Evolutionary conservation across 1,140 invertebrate genomes (phyloP).

Genomic region (Drosophila simulans): DNA sequence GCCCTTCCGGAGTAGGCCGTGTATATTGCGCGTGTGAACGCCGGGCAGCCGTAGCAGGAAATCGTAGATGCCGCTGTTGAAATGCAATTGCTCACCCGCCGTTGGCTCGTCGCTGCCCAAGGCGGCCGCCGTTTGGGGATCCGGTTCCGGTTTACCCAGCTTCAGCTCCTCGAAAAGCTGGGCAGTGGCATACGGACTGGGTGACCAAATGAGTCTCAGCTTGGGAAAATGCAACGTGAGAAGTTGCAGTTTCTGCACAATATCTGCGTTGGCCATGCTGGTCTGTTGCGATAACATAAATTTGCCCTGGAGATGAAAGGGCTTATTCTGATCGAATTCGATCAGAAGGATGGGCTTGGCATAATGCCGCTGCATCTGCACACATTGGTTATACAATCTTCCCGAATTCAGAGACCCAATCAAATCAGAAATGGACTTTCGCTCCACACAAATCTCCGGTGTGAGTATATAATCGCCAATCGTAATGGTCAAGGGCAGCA

Average conservation of each 20-base stretch:
- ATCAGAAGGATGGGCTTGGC: constrained; percentile 96
- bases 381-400: constrained; percentile 97
- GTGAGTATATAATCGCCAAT: constrained; percentile 99
- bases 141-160: constrained; percentile 92
- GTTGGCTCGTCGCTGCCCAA: constrained; percentile 88
- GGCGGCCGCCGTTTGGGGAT: constrained; percentile 88
- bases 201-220: constrained; percentile 97
- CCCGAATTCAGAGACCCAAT: constrained; percentile 98
- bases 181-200: constrained; percentile 96
- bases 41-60: constrained; percentile 96
- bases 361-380: constrained; percentile 95
- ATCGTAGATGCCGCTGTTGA: constrained; percentile 92
- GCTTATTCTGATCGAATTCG: constrained; percentile 97
- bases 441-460: constrained; percentile 97
- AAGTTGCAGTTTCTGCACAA: constrained; percentile 94
- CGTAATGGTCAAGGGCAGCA: constrained; percentile 95
- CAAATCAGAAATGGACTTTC: constrained; percentile 98
- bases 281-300: constrained; percentile 89
- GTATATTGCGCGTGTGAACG: constrained; percentile 94
- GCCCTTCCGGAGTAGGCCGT: constrained; percentile 91
- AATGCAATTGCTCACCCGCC: constrained; percentile 86
- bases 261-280: constrained; percentile 89
- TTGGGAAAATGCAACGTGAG: constrained; percentile 97
- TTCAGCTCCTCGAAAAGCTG: constrained; percentile 97
- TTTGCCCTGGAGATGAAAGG: constrained; percentile 94